Conservation (phyloP, 2,797 vertebrate genomes). For the Esox masquinongy region DNA sequence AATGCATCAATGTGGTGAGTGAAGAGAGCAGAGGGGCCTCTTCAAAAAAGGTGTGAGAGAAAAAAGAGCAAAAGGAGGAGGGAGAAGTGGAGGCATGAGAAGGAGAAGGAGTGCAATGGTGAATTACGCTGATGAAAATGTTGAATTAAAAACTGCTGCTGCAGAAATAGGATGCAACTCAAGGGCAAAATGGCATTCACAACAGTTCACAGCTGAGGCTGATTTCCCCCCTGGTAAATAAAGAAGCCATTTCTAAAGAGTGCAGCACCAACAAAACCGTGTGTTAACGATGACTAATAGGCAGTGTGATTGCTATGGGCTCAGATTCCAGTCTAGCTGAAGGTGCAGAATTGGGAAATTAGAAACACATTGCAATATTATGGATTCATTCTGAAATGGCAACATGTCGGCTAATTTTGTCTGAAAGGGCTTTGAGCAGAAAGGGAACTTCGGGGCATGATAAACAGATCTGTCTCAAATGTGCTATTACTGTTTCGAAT, state of each 20-base stretch:
- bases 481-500: not conserved
- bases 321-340: slow-evolving; percentile 10
- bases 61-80: not conserved
- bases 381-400: slow-evolving; percentile 6
- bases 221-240: not conserved
- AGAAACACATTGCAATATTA: not conserved
- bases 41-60: not conserved
- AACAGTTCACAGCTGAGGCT: not conserved
- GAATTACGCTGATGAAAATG: slow-evolving; percentile 40
- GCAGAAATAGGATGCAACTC: slow-evolving; percentile 5
- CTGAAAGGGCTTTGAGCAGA: not conserved
- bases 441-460: not conserved
- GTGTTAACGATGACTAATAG: slow-evolving; percentile 14
- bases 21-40: not conserved
- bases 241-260: not conserved
- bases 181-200: slow-evolving; percentile 19
- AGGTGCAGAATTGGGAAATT: slow-evolving; percentile 6
- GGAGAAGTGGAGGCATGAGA: not conserved
- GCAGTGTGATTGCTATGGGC: not conserved
- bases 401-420: not conserved
- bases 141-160: slow-evolving; percentile 15
- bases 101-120: slow-evolving; percentile 7
- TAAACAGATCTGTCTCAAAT: not conserved
- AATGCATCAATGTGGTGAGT: not conserved
- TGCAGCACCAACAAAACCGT: slow-evolving; percentile 5